Conservation (phyloP, 1,140 invertebrate species). For the Oedothorax gibbosus region DNA sequence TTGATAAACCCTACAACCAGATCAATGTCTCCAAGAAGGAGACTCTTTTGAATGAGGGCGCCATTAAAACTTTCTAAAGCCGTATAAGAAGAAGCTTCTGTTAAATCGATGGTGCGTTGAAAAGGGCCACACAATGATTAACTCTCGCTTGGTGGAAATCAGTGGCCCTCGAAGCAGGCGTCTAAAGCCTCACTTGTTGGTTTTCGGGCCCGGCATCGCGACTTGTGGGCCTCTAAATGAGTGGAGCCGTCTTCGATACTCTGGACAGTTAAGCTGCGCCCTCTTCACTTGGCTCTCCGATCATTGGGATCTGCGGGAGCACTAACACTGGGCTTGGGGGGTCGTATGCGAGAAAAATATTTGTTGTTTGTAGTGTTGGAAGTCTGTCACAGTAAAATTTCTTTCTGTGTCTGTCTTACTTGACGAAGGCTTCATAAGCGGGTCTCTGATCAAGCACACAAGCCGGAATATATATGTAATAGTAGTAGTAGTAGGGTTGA, state of each 20-base stretch:
- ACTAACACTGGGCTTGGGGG: conserved; percentile 43
- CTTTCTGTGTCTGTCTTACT: too few relatives aligned
- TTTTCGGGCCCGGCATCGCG: conserved; percentile 48
- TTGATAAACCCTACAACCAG: too few relatives aligned
- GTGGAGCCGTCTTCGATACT: conserved; percentile 60
- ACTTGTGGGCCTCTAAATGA: conserved; percentile 50
- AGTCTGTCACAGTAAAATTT: too few relatives aligned
- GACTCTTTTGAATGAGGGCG: background rate
- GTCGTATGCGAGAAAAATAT: background rate
- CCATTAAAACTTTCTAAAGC: conserved; percentile 31
- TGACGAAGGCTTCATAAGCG: too few relatives aligned
- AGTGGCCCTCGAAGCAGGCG: conserved; percentile 48
- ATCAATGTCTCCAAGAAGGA: too few relatives aligned
- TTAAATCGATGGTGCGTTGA: conserved; percentile 32
- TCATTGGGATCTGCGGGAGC: conserved; percentile 59
- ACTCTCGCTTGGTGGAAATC: conserved; percentile 44
- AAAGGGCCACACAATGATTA: conserved; percentile 56
- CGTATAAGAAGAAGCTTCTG: background rate
- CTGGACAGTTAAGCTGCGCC: conserved; percentile 60
- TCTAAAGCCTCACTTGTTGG: conserved; percentile 61
- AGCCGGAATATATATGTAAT: too few relatives aligned
- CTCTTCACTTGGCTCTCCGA: conserved; percentile 53
- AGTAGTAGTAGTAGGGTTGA: too few relatives aligned
- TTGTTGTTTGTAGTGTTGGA: too few relatives aligned
- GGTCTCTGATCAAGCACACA: too few relatives aligned